Percentiles rank a stretch among this genome's conserved stretches.
Evolutionary conservation across 2,888 invertebrate genomes (phyloP).

Genomic region (Scelioninae gen. 2): DNA sequence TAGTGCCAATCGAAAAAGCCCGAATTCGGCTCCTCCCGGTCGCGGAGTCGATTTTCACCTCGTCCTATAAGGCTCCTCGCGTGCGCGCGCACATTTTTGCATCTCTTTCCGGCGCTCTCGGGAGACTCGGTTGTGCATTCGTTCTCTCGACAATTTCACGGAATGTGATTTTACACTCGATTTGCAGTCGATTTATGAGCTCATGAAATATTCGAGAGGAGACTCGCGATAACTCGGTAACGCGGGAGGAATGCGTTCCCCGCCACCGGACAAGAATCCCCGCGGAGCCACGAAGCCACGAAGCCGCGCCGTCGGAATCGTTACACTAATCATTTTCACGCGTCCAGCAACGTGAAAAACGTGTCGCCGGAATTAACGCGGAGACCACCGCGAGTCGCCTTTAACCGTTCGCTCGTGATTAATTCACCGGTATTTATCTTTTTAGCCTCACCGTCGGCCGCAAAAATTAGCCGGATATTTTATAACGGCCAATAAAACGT

Average conservation of each 20-base stretch:
- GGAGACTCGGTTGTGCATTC: conserved; percentile 32
- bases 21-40: too few species aligned
- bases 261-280: conserved; percentile 48
- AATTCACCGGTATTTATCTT: conserved; percentile 54
- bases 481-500: conserved; percentile 32
- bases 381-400: conserved; percentile 44
- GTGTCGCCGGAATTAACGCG: conserved; percentile 56
- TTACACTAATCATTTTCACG: conserved; percentile 61
- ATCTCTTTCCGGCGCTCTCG: conserved; percentile 24
- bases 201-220: conserved; percentile 55
- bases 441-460: conserved; percentile 34
- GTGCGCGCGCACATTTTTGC: conserved; percentile 8
- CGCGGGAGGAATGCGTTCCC: conserved; percentile 55
- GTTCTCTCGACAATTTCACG: conserved; percentile 53
- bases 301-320: conserved; percentile 29
- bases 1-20: too few species aligned
- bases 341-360: conserved; percentile 54
- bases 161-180: conserved; percentile 60
- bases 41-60: too few species aligned
- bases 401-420: conserved; percentile 46
- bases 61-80: too few species aligned
- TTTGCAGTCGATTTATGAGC: conserved; percentile 59
- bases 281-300: conserved; percentile 45
- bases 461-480: conserved; percentile 48
- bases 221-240: conserved; percentile 56